These are phyloP conservation scores for Vireo altiloquus DNA, from an alignment of 2,113 vertebrate genomes.

Conservation along the genomic window DNA sequence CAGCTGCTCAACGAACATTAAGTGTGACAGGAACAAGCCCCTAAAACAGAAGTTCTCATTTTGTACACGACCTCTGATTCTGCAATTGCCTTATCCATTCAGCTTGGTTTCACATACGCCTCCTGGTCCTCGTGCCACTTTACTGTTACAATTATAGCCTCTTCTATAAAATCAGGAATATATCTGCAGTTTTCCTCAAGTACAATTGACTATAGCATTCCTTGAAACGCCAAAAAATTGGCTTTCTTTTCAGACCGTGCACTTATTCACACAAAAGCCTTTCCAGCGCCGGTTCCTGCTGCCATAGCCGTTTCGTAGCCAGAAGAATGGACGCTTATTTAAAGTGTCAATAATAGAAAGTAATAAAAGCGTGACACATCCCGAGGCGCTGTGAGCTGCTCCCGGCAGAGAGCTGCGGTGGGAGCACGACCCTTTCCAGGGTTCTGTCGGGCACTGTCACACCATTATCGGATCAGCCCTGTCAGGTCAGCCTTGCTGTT, in stretches of 20 bases:
- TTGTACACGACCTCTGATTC: not conserved
- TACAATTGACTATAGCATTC: not conserved
- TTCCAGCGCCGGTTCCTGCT: conserved; percentile 8
- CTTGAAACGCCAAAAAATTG: conserved; percentile 3
- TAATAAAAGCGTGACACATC: not conserved
- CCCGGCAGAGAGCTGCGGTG: not conserved
- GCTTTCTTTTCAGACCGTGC: not conserved
- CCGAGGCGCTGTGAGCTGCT: not conserved
- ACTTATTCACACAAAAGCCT: not conserved
- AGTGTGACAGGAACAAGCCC: not conserved
- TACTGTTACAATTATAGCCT: not conserved
- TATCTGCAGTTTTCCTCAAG: not conserved
- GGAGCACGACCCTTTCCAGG: not conserved
- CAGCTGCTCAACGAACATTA: not conserved
- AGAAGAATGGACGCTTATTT: not conserved
- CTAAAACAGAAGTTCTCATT: not conserved
- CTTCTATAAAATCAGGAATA: not conserved
- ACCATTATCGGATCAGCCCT: not conserved
- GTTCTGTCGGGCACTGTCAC: not conserved
- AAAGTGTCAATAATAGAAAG: not conserved
- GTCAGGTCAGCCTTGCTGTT: not conserved
- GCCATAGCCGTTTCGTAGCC: not conserved
- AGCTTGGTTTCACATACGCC: not conserved
- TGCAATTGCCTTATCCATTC: not conserved
- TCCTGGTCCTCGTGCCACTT: not conserved